Evolutionary conservation across 2,113 vertebrate species (phyloP).

Genomic region (Capreolus pygargus): DNA sequence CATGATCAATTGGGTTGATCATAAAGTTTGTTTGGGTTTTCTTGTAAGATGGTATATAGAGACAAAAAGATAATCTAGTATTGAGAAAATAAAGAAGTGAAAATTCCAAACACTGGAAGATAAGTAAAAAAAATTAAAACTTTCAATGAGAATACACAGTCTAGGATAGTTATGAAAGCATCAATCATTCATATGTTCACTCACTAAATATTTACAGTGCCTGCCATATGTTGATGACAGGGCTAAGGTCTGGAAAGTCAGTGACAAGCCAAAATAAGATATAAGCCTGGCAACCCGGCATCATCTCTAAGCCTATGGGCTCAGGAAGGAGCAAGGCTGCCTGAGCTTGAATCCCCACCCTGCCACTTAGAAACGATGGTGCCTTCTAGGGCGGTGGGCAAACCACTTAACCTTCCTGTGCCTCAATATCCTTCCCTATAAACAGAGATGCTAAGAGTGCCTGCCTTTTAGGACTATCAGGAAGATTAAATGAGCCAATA

Average conservation of each 20-base stretch:
- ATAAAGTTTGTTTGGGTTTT: not conserved
- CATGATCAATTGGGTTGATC: not conserved
- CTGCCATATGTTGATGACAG: not conserved
- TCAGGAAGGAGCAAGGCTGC: not conserved
- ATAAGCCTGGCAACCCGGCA: not conserved
- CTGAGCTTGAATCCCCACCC: not conserved
- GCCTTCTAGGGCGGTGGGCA: not conserved
- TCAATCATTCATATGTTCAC: not conserved
- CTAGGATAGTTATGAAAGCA: not conserved
- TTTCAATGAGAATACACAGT: not conserved
- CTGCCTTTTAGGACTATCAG: not conserved
- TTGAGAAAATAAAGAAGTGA: conserved; percentile 12
- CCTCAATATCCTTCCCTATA: not conserved
- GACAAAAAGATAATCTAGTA: not conserved
- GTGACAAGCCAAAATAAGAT: not conserved
- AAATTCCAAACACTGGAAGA: not conserved
- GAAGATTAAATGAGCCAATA: not conserved
- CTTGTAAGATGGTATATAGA: not conserved
- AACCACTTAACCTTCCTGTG: not conserved
- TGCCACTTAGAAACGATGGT: not conserved
- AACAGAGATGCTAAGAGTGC: not conserved
- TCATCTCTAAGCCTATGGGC: not conserved
- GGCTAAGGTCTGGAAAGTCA: not conserved
- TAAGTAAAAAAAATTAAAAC: not conserved
- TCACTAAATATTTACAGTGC: not conserved